Base-by-base conservation (phyloP, 2,113 vertebrate genomes). In the Limnothrissa miodon region DNA sequence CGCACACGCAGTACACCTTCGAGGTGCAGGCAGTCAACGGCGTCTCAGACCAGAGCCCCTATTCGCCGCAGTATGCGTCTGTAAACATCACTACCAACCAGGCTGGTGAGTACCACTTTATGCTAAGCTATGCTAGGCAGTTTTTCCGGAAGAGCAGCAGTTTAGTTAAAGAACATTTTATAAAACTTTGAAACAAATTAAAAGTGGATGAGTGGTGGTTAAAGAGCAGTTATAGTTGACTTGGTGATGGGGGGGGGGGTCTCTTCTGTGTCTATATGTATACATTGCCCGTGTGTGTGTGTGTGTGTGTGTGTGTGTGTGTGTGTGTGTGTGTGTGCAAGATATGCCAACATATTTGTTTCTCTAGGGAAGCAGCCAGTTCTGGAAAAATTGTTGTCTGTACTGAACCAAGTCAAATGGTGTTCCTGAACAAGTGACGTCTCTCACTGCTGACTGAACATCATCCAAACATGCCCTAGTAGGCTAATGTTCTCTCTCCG, bases 21-120 rank as follows among this genome's bases (percentile, higher is more conserved):
- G 98, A 99, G 95, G 96, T 99, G 92, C 98, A 99, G 92, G 97
- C 98, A 0, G 98, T 99, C 89, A 99, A 99, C 0, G 98, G 98
- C 0, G 98, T 99, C 90, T 99, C 98, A 0, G 98, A 99, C 91
- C 98, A 99, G 95, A 99, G 97, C 89, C 98, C 97, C 25, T 97
- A 99, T 93, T 98, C 98, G 0, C 98, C 98, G 0, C 97, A 99
- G 85, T 99, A 98, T 0, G 89, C 97, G 11, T 97, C 98, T 0
- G 97, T 99, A 87, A 99, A 99, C 91, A 99, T 99, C 92, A 99
- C 98, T 92, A 99, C 98, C 90, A 99, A 99, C 94, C 98, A 99
- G 87, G 98, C 98, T 0, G 98, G 98, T 99, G 91, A 96, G 97
- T 91, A 4, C 15, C 84, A 19, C 19, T 21, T 3, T 53, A 4